A percentile compares a stretch with the other conserved stretches of the same genome.
These are phyloP conservation scores for Sacculina carcini DNA, from an alignment of 2,888 invertebrate species.

Conservation along the genomic window DNA sequence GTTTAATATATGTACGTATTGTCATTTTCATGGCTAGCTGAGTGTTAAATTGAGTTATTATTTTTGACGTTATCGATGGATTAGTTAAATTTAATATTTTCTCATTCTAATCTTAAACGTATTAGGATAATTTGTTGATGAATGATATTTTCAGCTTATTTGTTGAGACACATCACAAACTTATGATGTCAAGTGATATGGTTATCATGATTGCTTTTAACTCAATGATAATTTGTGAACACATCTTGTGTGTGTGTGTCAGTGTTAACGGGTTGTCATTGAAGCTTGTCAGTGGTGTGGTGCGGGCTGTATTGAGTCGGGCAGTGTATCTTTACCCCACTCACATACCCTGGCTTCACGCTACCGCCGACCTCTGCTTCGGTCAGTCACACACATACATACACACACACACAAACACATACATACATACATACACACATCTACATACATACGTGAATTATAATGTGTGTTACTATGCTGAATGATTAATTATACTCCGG, in stretches of 20 bases:
- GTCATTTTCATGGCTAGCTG: neutral
- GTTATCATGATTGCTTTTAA: no score
- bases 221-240: no score
- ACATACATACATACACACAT: no score
- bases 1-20: neutral
- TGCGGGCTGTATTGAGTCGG: neutral
- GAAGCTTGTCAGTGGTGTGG: neutral
- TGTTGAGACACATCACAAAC: no score
- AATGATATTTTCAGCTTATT: conserved; percentile 8
- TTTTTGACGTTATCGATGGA: no score
- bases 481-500: no score
- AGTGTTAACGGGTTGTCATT: neutral
- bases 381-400: no score
- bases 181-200: no score
- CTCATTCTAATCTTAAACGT: neutral
- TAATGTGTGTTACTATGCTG: no score
- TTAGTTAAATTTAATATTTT: neutral
- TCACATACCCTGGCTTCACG: neutral
- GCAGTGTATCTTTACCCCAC: neutral
- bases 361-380: neutral
- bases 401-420: no score
- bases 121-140: neutral
- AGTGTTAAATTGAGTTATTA: no score
- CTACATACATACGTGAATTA: no score
- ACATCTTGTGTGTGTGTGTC: neutral